Base-by-base conservation (phyloP, 2,888 invertebrate species). In the Cryptus armator region DNA sequence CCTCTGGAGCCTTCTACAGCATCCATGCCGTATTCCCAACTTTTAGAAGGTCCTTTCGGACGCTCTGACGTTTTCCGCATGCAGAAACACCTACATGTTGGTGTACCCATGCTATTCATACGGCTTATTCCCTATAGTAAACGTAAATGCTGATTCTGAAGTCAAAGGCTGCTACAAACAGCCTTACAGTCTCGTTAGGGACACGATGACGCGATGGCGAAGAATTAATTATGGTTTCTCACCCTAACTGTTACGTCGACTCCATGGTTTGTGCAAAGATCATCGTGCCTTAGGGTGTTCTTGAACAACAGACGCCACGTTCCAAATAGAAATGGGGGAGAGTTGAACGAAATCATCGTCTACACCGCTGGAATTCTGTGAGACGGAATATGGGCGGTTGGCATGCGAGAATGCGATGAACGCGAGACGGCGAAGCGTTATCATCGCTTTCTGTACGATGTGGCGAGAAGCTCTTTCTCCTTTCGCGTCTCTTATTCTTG, bases 341-440 rank as follows among this genome's bases (percentile, higher is more conserved):
- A 81, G 16, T 44, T 24, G 80, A 80, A 84, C 46, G 56, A 76
- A 84, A 76, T 80, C 80, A 80, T 66, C 37, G 44, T n/a, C 44
- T 37, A 46, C 43, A 32, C 24, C 62, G 59, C 59, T 14, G n/a
- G 10, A 29, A 16, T 44, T 43, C 59, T 16, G n/a, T n/a, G 59
- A 19, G 44, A 10, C 24, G 68, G 48, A 29, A 59, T 44, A 37
- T 19, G 46, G 46, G 29, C 46, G 24, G 59, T 29, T 74, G 14
- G 59, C 5, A 56, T 72, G 7, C 43, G 24, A 56, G 24, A 12
- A 56, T 56, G 24, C 3, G 10, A 24, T 10, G 19, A 72, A 14
- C 44, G 64, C 53, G 66, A 44, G 44, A 53, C 16, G 70, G 68
- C 19, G 24, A 43, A 46, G 62, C 53, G 53, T 79, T 79, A 68